A percentile compares a stretch with the other conserved stretches of the same genome.
phyloP scores from a whole-genome alignment of 37 sponge, comb jelly and placozoan genomes.

The Chondrilla cf. caribensis region DNA sequence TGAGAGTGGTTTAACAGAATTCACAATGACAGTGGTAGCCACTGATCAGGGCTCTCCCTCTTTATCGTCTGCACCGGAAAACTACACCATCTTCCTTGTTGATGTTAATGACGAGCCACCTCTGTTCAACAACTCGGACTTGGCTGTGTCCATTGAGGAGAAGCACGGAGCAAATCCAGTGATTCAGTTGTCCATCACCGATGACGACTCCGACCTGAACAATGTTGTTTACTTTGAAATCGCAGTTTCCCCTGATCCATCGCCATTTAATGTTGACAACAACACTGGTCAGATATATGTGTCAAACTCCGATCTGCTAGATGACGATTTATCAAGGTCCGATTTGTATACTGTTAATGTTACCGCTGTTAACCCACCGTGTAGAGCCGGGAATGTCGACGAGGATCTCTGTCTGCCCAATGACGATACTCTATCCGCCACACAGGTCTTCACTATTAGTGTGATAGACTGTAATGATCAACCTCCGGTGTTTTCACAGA shows the following conservation, averaged over 20 bases:
- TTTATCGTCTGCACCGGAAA: neutral
- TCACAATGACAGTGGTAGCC: constrained; percentile 42
- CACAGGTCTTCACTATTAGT: constrained; percentile 13
- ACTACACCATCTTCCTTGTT: constrained; percentile 7
- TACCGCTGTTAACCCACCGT: constrained; percentile 5
- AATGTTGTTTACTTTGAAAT: constrained; percentile 30
- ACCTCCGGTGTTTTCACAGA: constrained; percentile 40
- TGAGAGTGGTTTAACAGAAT: constrained; percentile 28
- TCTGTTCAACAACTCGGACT: constrained; percentile 14
- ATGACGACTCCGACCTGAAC: constrained; percentile 53
- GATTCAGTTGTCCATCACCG: constrained; percentile 26
- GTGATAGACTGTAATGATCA: constrained; percentile 62
- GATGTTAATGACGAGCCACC: constrained; percentile 69
- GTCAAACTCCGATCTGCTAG: neutral
- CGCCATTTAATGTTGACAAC: neutral
- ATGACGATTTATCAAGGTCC: neutral
- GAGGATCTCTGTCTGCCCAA: neutral
- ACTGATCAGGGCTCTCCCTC: constrained; percentile 46
- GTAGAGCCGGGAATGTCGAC: neutral
- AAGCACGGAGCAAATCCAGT: constrained; percentile 27
- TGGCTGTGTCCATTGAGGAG: constrained; percentile 20
- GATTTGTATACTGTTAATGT: neutral
- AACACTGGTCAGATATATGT: neutral
- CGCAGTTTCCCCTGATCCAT: constrained; percentile 3
- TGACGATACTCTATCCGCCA: constrained; percentile 21